phyloP scores from a whole-genome alignment of 1,140 invertebrate genomes.

The Drosophila oshimai region DNA sequence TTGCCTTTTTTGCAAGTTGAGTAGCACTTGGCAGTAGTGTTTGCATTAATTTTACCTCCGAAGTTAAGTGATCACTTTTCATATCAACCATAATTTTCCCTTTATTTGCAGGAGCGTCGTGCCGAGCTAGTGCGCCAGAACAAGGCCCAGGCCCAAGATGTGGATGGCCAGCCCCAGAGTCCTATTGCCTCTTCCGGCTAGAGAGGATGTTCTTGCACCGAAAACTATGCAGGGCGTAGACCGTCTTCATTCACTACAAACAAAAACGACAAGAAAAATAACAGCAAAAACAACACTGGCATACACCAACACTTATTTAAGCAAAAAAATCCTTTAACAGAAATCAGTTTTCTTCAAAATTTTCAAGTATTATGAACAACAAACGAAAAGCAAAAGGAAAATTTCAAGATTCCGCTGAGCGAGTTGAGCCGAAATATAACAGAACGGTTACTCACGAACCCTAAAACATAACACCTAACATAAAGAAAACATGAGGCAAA shows the following conservation, averaged over 20 bases:
- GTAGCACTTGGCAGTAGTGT: constrained; percentile 3
- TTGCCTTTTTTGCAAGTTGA: constrained; percentile 46
- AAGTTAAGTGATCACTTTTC: too few species aligned
- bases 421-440: constrained; percentile 29
- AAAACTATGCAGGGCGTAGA: constrained; percentile 30
- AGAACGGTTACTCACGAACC: constrained; percentile 32
- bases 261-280: constrained; percentile 3
- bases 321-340: constrained; percentile 26
- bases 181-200: constrained; percentile 79
- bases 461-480: neutral
- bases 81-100: neutral
- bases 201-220: neutral
- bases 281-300: constrained; percentile 31
- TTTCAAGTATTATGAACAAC: constrained; percentile 62
- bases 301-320: constrained; percentile 46
- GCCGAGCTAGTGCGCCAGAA: constrained; percentile 93
- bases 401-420: constrained; percentile 34
- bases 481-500: constrained; percentile 5
- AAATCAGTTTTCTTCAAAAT: constrained; percentile 56
- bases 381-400: constrained; percentile 18
- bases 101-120: constrained; percentile 88
- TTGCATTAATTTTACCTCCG: neutral
- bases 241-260: constrained; percentile 18
- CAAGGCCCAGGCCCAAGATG: constrained; percentile 84
- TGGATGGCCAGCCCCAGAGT: constrained; percentile 66